Evolutionary conservation across 2,797 vertebrate species (phyloP).

Genomic region (Philypnodon macrostomus): DNA sequence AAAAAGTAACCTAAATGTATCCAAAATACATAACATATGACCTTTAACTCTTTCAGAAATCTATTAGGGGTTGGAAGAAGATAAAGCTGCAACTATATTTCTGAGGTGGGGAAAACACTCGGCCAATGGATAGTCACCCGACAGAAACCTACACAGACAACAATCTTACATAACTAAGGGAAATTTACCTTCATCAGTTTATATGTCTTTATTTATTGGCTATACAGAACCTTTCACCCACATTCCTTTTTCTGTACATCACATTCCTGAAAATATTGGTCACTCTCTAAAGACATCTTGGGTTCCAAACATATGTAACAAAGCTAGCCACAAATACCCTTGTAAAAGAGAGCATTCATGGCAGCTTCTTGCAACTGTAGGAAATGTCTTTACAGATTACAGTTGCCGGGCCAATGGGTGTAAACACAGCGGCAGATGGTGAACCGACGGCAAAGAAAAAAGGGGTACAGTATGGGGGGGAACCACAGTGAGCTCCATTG

Average conservation of each 20-base stretch:
- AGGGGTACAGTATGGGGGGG: slow-evolving; percentile 73
- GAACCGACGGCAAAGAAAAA: slow-evolving; percentile 71
- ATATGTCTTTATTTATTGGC: neutral
- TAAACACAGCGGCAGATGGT: slow-evolving; percentile 84
- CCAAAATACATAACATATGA: too few relatives aligned
- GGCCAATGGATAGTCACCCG: too few relatives aligned
- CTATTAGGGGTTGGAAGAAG: too few relatives aligned
- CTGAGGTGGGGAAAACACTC: too few relatives aligned
- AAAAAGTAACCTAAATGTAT: too few relatives aligned
- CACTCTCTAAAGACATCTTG: slow-evolving; percentile 20
- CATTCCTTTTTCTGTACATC: neutral
- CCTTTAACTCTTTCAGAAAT: too few relatives aligned
- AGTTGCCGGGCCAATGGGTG: slow-evolving; percentile 75
- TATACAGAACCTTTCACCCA: slow-evolving; percentile 7
- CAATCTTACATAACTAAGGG: too few relatives aligned
- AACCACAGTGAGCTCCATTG: slow-evolving; percentile 56
- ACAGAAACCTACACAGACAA: too few relatives aligned
- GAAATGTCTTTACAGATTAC: slow-evolving; percentile 82
- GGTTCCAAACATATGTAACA: slow-evolving; percentile 27
- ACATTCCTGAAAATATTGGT: slow-evolving; percentile 6
- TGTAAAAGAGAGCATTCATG: slow-evolving; percentile 61
- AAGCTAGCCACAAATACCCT: slow-evolving; percentile 28
- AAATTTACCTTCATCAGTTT: too few relatives aligned
- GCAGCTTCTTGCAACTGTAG: slow-evolving; percentile 76
- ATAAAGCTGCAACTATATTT: too few relatives aligned